Conservation (phyloP, 1,140 invertebrate species). For the Aphis craccivora region DNA sequence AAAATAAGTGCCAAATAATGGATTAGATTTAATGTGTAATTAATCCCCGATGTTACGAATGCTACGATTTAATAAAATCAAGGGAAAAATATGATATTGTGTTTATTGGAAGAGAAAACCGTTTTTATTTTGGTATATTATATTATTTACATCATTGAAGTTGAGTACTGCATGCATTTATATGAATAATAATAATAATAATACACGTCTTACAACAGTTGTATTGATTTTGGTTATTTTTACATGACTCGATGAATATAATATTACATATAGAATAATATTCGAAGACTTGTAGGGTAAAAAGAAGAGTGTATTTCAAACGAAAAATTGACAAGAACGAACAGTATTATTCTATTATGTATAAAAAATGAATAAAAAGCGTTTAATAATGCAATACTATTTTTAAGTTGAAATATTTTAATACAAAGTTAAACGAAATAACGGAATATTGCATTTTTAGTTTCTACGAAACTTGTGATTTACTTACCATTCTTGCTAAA, state of each 20-base stretch:
- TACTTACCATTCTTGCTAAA: background rate
- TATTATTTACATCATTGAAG: background rate
- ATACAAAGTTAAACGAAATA: background rate
- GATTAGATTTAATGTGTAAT: background rate
- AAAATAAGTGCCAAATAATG: background rate
- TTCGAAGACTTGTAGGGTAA: background rate
- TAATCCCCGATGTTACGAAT: background rate
- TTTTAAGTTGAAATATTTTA: background rate
- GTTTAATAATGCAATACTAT: background rate
- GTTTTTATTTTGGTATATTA: background rate
- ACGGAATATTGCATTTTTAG: background rate
- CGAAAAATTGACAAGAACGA: background rate
- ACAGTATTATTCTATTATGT: background rate
- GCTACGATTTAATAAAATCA: background rate
- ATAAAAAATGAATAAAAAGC: background rate
- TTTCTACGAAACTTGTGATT: background rate
- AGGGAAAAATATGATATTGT: background rate
- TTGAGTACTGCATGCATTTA: background rate
- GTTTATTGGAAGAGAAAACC: background rate
- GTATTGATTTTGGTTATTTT: slow-evolving; percentile 13
- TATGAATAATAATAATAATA: background rate
- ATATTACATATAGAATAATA: background rate
- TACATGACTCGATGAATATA: background rate
- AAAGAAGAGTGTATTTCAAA: background rate
- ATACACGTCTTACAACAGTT: background rate